Conservation (phyloP, 2,888 invertebrate genomes). For the Trissolcus japonicus region DNA sequence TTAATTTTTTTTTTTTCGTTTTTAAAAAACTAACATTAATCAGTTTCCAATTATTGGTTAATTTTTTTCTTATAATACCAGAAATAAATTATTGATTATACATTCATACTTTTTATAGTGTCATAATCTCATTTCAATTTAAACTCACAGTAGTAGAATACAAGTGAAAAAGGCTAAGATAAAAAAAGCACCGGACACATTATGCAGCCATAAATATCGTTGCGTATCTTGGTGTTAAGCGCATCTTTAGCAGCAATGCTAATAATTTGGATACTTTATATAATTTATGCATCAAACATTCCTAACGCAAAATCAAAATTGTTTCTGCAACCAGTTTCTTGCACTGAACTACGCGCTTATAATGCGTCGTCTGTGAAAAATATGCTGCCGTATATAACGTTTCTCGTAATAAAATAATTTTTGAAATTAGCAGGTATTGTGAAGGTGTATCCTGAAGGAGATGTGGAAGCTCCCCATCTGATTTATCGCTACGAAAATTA, state of each 20-base stretch:
- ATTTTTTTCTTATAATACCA: too few relatives aligned
- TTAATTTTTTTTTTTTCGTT: too few relatives aligned
- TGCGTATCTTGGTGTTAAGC: too few relatives aligned
- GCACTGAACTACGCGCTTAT: neutral
- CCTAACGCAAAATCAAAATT: conserved; percentile 30
- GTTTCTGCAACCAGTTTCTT: conserved; percentile 16
- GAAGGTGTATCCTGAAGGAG: conserved; percentile 5
- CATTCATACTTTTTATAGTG: too few relatives aligned
- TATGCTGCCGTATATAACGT: conserved; percentile 13
- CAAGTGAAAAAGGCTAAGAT: too few relatives aligned
- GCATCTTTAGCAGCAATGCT: neutral
- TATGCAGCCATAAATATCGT: too few relatives aligned
- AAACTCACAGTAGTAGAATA: too few relatives aligned
- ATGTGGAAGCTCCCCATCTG: conserved; percentile 36
- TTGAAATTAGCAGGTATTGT: conserved; percentile 43
- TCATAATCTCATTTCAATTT: too few relatives aligned
- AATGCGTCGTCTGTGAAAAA: conserved; percentile 19
- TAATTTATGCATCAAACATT: conserved; percentile 26
- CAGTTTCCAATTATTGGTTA: too few relatives aligned
- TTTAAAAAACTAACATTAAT: too few relatives aligned
- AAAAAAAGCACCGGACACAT: too few relatives aligned
- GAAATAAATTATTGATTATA: too few relatives aligned
- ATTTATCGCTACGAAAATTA: conserved; percentile 58
- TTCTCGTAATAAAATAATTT: conserved; percentile 38
- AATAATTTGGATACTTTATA: conserved; percentile 6